These are phyloP conservation scores for Hylaeus anthracinus DNA, from an alignment of 1,140 invertebrate genomes.

Conservation along the genomic window DNA sequence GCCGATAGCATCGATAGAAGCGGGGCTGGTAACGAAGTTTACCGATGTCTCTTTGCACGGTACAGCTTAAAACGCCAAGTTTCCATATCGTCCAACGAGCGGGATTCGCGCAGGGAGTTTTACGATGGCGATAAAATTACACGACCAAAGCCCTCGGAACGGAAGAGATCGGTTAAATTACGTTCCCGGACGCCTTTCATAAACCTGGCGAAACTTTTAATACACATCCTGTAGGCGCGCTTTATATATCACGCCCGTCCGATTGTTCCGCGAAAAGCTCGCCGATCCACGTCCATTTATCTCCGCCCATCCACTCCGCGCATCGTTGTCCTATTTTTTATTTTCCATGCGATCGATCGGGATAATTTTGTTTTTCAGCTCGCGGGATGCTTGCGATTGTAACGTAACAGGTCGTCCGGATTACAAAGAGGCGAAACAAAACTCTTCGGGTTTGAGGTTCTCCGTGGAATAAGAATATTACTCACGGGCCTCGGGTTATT, in stretches of 20 bases:
- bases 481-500: no score
- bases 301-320: background rate
- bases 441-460: no score
- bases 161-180: conserved; percentile 44
- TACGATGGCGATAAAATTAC: conserved; percentile 45
- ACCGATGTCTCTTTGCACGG: conserved; percentile 25
- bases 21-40: conserved; percentile 23
- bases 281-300: conserved; percentile 23
- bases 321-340: background rate
- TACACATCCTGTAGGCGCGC: conserved; percentile 28
- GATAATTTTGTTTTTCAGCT: no score
- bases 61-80: conserved; percentile 29
- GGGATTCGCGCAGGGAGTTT: conserved; percentile 26
- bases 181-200: conserved; percentile 2
- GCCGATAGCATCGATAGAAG: conserved; percentile 14
- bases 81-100: conserved; percentile 27
- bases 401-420: no score
- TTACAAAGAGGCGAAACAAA: no score
- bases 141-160: conserved; percentile 7
- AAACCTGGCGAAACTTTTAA: conserved; percentile 41
- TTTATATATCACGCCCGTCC: conserved; percentile 11
- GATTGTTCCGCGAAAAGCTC: conserved; percentile 3
- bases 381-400: no score
- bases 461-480: no score
- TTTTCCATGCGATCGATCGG: no score